A percentile compares a stretch with the other conserved stretches of the same genome.
phyloP scores from a whole-genome alignment of 2,113 vertebrate species.

The human region GRCh38 chr15:52480001-52480500 shows the following conservation, averaged over 20 bases:
- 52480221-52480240: constrained; percentile 76
- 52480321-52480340: constrained; percentile 38
- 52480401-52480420: background rate
- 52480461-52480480: background rate
- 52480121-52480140: background rate
- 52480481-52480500: background rate
- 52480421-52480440: constrained; percentile 1
- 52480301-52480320: constrained; percentile 7
- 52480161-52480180: constrained; percentile 41
- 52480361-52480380: background rate
- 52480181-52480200: constrained; percentile 10
- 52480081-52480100: background rate
- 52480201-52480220: constrained; percentile 66
- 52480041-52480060: background rate
- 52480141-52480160: constrained; percentile 57
- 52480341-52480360: constrained; percentile 4
- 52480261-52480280: background rate
- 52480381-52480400: background rate
- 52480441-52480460: constrained; percentile 17
- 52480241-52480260: constrained; percentile 61
- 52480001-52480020: background rate
- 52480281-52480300: constrained; percentile 29
- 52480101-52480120: background rate
- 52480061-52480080: background rate
- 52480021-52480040: background rate